Percentiles rank a stretch among this genome's conserved stretches.
Evolutionary conservation across 1,140 invertebrate species (phyloP).

Genomic region (Campodea augens): DNA sequence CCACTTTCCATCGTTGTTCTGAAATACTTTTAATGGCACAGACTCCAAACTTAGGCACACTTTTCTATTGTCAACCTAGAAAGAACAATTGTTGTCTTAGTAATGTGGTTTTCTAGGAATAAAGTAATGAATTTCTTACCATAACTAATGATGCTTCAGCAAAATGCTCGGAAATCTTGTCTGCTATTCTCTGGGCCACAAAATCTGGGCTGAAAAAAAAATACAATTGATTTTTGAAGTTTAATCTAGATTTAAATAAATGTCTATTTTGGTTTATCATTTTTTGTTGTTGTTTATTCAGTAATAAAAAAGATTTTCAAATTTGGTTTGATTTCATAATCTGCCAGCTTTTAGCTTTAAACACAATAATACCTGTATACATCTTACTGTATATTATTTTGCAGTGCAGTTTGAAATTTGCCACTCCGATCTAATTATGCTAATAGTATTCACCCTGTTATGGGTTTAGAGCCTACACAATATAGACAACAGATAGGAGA

Average conservation of each 20-base stretch:
- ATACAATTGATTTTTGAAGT: conserved; percentile 7
- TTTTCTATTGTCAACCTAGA: conserved; percentile 52
- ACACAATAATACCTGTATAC: no score
- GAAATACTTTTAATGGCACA: conserved; percentile 44
- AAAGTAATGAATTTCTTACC: conserved; percentile 29
- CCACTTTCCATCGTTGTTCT: conserved; percentile 49
- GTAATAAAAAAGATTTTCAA: no score
- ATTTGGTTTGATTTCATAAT: no score
- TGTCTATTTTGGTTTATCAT: no score
- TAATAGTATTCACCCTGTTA: no score
- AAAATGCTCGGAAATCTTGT: conserved; percentile 66
- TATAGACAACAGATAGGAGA: no score
- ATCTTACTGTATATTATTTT: no score
- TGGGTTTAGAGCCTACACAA: no score
- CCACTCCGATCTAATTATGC: no score
- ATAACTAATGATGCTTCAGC: conserved; percentile 51
- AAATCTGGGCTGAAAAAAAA: conserved; percentile 46
- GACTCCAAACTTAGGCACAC: conserved; percentile 40
- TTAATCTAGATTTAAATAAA: background rate
- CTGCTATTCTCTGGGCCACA: conserved; percentile 58
- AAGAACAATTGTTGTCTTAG: background rate
- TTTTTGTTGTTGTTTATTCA: no score
- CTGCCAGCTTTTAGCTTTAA: no score
- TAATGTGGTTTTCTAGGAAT: background rate
- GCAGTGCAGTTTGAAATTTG: no score